Percentiles rank a stretch among this genome's conserved stretches.
phyloP scores from a whole-genome alignment of 1,140 invertebrate species.

The Sminthurides bifidus region DNA sequence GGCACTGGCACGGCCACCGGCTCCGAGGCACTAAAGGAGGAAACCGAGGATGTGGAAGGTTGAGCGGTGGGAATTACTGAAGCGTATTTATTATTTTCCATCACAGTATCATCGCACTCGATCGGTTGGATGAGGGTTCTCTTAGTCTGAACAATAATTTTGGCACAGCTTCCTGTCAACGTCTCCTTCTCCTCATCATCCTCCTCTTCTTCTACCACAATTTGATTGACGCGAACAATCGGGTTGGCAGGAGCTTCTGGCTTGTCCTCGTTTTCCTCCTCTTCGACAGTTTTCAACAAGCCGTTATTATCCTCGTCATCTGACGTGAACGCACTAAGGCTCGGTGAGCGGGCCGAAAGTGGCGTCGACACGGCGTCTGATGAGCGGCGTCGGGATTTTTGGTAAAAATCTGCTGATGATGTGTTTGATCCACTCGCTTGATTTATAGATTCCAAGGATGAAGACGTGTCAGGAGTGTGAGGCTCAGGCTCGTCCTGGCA shows the following conservation, averaged over 20 bases:
- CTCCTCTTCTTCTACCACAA: constrained; percentile 22
- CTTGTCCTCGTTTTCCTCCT: constrained; percentile 21
- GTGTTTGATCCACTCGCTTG: constrained; percentile 25
- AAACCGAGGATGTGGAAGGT: too few relatives aligned
- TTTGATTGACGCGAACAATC: constrained; percentile 13
- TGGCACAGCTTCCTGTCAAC: too few relatives aligned
- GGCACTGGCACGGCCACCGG: too few relatives aligned
- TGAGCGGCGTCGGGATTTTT: constrained; percentile 15
- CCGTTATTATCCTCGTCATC: constrained; percentile 23
- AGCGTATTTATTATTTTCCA: too few relatives aligned
- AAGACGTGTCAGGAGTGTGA: neutral
- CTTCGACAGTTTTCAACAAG: constrained; percentile 19
- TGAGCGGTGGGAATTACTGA: neutral
- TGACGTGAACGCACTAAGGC: constrained; percentile 19
- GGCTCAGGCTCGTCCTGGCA: constrained; percentile 2
- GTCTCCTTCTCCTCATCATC: neutral
- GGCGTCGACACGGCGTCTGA: constrained; percentile 21
- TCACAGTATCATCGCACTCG: too few relatives aligned
- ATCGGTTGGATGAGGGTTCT: constrained; percentile 27
- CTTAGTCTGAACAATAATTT: constrained; percentile 21
- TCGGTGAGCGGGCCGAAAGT: constrained; percentile 14
- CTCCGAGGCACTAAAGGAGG: too few relatives aligned
- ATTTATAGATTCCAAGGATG: constrained; percentile 7
- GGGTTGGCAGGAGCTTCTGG: neutral
- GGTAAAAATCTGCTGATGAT: constrained; percentile 23